phyloP scores from a whole-genome alignment of 64 coral and sea anemone species.

The Orbicella faveolata region DNA sequence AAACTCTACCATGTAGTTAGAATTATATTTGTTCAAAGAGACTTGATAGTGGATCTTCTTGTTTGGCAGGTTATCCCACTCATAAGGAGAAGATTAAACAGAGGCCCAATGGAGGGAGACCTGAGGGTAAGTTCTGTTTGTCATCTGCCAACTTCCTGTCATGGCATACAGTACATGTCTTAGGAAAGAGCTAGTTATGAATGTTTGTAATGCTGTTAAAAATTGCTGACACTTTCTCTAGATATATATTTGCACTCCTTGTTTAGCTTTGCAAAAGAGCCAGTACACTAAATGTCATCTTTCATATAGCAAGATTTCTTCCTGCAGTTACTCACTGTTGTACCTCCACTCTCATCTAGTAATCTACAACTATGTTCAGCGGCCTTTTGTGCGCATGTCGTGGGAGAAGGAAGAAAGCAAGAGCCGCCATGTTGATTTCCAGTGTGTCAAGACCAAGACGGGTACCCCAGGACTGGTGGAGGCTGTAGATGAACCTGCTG shows the following conservation, averaged over 20 bases:
- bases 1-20: too few species aligned
- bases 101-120: conserved; percentile 84
- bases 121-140: conserved; percentile 63
- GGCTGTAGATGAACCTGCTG: conserved; percentile 96
- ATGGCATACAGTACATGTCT: too few species aligned
- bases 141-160: too few species aligned
- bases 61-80: conserved; percentile 84
- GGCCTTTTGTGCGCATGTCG: conserved; percentile 97
- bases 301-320: too few species aligned
- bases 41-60: too few species aligned
- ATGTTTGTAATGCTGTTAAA: too few species aligned
- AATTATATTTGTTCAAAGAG: too few species aligned
- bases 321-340: not conserved
- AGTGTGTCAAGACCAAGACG: conserved; percentile 97
- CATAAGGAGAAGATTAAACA: conserved; percentile 96
- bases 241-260: too few species aligned
- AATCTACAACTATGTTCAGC: conserved; percentile 98
- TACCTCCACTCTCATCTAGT: conserved; percentile 45
- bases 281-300: too few species aligned
- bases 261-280: too few species aligned
- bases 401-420: conserved; percentile 99
- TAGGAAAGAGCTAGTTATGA: too few species aligned
- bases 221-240: too few species aligned
- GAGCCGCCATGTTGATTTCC: conserved; percentile 98
- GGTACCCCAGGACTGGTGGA: conserved; percentile 85